Conservation (phyloP, 2,797 vertebrate genomes). For the Aphelocoma californica region DNA sequence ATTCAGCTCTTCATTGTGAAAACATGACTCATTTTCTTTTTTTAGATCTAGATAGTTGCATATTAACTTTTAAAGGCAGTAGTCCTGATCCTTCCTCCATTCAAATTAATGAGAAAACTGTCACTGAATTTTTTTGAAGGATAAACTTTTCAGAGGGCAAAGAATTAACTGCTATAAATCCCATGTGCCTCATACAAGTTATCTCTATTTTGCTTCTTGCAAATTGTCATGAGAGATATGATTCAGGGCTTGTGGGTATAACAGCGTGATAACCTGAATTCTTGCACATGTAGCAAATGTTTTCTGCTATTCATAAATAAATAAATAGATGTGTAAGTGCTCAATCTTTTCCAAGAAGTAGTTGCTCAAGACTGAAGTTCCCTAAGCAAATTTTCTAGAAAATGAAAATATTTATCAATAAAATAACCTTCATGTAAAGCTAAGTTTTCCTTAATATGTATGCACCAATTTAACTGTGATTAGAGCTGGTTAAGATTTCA, state of each 20-base stretch:
- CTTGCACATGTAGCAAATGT: not conserved
- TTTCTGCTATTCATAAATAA: slow-evolving; percentile 13
- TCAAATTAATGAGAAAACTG: not conserved
- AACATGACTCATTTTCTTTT: not conserved
- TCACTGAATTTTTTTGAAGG: not conserved
- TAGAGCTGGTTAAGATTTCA: not conserved
- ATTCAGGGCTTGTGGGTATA: not conserved
- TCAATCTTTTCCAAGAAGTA: not conserved
- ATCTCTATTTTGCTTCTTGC: not conserved
- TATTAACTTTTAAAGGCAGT: not conserved
- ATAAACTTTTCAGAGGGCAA: not conserved
- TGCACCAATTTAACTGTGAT: not conserved
- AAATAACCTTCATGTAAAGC: not conserved
- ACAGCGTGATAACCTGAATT: not conserved
- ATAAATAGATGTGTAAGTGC: not conserved
- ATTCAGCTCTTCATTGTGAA: not conserved
- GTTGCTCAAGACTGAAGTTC: not conserved
- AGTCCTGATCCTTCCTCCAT: not conserved
- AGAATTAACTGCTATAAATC: not conserved
- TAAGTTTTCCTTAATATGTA: not conserved
- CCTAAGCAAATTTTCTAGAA: not conserved
- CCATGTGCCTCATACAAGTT: not conserved
- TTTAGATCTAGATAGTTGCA: not conserved
- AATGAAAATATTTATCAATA: not conserved
- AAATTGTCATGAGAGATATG: not conserved